A percentile compares a stretch with the other conserved stretches of the same genome.
Conservation (phyloP, 2,797 vertebrate genomes). For the Xenopus petersii region DNA sequence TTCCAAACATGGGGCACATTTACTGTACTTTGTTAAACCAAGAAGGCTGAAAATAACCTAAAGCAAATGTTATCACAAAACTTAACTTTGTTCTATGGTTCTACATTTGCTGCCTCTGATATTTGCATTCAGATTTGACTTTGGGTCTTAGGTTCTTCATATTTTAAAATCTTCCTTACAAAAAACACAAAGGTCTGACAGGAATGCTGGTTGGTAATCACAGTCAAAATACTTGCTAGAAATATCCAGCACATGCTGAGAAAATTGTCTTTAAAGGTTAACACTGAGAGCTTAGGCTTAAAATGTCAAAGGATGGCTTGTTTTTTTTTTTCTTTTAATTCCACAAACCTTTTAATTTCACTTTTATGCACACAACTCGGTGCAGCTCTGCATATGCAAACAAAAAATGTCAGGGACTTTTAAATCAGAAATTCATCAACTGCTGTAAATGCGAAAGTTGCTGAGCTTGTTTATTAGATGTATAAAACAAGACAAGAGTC, state of each 20-base stretch:
- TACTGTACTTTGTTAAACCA: too few relatives aligned
- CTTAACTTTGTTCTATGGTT: conserved; percentile 15
- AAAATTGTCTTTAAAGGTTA: conserved; percentile 63
- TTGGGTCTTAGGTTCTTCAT: conserved; percentile 30
- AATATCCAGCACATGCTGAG: conserved; percentile 58
- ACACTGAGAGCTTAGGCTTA: conserved; percentile 50
- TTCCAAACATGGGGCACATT: too few relatives aligned
- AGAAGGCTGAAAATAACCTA: not conserved
- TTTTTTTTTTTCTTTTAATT: conserved; percentile 41
- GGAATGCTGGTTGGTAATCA: conserved; percentile 53
- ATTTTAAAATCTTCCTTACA: conserved; percentile 38
- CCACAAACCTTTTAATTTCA: conserved; percentile 33
- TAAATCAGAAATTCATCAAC: too few relatives aligned
- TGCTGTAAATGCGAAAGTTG: too few relatives aligned
- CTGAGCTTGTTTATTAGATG: not conserved
- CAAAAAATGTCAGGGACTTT: not conserved
- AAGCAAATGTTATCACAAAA: conserved; percentile 28
- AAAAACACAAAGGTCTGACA: conserved; percentile 55
- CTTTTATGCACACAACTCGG: conserved; percentile 15
- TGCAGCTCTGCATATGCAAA: not conserved
- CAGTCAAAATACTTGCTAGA: conserved; percentile 56
- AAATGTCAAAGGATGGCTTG: conserved; percentile 56
- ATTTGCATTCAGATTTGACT: conserved; percentile 38
- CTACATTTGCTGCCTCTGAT: conserved; percentile 34
- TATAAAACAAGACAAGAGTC: too few relatives aligned